Base-by-base conservation (phyloP, 1,140 invertebrate genomes). In the Euwallacea similis region DNA sequence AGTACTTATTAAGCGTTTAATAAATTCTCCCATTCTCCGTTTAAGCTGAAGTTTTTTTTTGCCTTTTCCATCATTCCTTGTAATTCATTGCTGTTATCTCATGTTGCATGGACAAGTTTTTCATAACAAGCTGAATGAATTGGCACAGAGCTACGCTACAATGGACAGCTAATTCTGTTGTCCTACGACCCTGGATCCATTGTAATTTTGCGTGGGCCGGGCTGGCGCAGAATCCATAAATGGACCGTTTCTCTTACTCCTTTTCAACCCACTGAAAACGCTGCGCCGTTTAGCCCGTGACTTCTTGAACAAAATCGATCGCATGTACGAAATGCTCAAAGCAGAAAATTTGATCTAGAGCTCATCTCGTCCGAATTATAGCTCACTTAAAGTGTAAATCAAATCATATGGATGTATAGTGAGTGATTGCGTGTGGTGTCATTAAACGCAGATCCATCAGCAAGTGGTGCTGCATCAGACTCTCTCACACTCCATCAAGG, bases 221-320 rank as follows among this genome's bases (percentile, higher is more conserved):
- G 21, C 11, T 50, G 54, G 69, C 69, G 70, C 70, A 72, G 70
- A 72, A 72, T 72, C 70, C 70, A 7, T 62, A 64, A 43, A 63
- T 61, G 70, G 70, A 72, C 70, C 64, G 64, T 10, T 50, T 9
- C 4, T 33, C 42, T 43, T 46, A 33, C n/a, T 72, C 61, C 59
- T 16, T 7, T 62, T 55, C 60, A 44, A n/a, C 60, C 50, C 59
- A 42, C 50, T 46, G 53, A 47, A 44, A 44, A n/a, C 42, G n/a
- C 58, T 72, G 70, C 70, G 70, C 70, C 55, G 69, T 66, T 59
- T 62, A 9, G 61, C 43, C 53, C 61, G n/a, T 47, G 42, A 46
- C 47, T 58, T 55, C 10, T 16, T 8, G 44, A 64, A 33, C 16
- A 70, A 70, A 70, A 70, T 70, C 69, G 69, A 70, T 70, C 43